Evolutionary conservation across 2,797 vertebrate species (phyloP), one percentile per base, ranked within the genome.

Genomic region (Lepilemur ruficaudatus): DNA sequence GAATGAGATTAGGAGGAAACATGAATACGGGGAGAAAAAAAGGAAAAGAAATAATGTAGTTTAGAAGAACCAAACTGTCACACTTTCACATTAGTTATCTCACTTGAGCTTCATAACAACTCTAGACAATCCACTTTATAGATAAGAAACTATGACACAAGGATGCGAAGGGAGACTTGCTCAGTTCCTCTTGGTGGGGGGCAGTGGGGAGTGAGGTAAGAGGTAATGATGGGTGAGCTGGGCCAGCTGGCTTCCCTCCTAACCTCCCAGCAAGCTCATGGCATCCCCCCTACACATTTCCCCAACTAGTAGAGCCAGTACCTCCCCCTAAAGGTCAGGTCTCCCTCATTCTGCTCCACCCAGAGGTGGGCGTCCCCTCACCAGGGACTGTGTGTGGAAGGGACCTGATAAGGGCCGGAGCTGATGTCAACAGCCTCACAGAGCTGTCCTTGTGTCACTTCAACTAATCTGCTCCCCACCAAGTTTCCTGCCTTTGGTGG

Each of bases 401-500:
- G 83, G 43, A 73, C 73, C 41, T 12, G 73, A 91, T 57, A 67
- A 91, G 69, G 46, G 25, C 41, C 78, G 8, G n/a, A 75, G 55
- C 55, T n/a, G 43, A 78, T 1, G 15, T 87, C 96, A 90, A 38
- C 46, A 67, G 50, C 63, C 43, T 88, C 25, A 18, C 52, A 91
- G 78, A 91, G 83, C 63, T 65, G 61, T 61, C 69, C 79, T 70
- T 35, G 43, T 69, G 46, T 93, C 3, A 1, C 59, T 12, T 8
- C 89, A 9, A 14, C 75, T 17, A n/a, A 83, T 57, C 38, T 70
- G 46, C 48, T 72, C 61, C 32, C 35, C 17, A 32, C 61, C 52
- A 14, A 13, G 30, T 82, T 97, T 97, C 97, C 96, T 93, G 93
- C 59, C 72, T 46, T 61, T 0, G 18, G 30, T 55, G 63, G 89